Evolutionary conservation across 2,888 invertebrate genomes (phyloP).

Genomic region (Stenoptilia bipunctidactyla): DNA sequence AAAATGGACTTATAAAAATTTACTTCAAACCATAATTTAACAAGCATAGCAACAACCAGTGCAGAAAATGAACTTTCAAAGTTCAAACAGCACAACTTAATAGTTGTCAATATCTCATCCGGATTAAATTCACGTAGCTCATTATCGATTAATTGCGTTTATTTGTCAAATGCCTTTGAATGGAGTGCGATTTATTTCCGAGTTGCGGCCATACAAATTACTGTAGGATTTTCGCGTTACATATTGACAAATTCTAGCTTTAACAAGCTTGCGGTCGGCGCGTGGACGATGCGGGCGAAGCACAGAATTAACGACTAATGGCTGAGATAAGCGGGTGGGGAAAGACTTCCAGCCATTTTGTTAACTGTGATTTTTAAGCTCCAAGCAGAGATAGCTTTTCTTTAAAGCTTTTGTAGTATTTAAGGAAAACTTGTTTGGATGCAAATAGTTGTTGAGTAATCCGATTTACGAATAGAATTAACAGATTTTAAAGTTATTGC

Average conservation of each 20-base stretch:
- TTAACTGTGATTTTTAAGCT: background rate
- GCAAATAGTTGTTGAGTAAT: no score
- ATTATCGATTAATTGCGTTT: conserved; percentile 4
- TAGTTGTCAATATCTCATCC: conserved; percentile 1
- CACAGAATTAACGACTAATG: conserved; percentile 26
- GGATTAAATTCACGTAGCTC: conserved; percentile 2
- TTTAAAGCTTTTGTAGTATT: background rate
- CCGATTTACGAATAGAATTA: no score
- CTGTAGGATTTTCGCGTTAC: conserved; percentile 21
- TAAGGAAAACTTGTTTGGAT: background rate
- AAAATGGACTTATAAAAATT: no score
- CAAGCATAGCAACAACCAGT: no score
- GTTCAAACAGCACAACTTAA: conserved; percentile 1
- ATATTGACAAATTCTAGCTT: conserved; percentile 30
- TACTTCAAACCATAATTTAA: no score
- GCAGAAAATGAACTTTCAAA: no score
- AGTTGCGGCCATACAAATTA: conserved; percentile 19
- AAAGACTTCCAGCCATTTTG: background rate
- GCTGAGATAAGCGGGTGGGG: conserved; percentile 23
- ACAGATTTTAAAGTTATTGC: no score
- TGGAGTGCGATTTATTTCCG: conserved; percentile 10
- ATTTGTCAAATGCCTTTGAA: conserved; percentile 12
- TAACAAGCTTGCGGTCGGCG: conserved; percentile 22
- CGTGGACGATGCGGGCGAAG: conserved; percentile 24
- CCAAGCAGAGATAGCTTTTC: background rate